Evolutionary conservation across 2,888 invertebrate genomes (phyloP).

Genomic region (Caenorhabditis angaria): DNA sequence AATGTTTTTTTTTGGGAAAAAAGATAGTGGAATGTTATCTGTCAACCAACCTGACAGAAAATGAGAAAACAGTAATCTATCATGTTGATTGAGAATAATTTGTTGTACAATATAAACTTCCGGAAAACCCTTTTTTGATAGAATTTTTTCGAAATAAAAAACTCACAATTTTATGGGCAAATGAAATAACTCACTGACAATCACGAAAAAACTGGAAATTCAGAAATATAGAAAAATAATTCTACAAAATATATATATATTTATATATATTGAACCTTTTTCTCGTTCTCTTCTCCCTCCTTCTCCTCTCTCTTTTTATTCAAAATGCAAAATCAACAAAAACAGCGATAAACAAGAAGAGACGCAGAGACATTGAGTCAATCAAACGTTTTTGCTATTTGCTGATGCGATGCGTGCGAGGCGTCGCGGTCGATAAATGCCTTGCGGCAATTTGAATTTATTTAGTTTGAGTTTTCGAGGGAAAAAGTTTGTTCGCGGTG

Average conservation of each 20-base stretch:
- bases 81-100: too few relatives aligned
- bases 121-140: too few relatives aligned
- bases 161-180: too few relatives aligned
- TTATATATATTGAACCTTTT: conserved; percentile 12
- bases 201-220: neutral
- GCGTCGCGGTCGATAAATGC: conserved; percentile 32
- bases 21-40: too few relatives aligned
- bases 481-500: too few relatives aligned
- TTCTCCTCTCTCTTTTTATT: conserved; percentile 8
- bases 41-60: too few relatives aligned
- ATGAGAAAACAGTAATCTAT: too few relatives aligned
- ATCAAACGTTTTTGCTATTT: conserved; percentile 14
- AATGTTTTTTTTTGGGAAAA: too few relatives aligned
- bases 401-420: conserved; percentile 27
- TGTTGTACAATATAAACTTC: too few relatives aligned
- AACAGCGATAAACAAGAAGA: neutral
- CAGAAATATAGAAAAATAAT: conserved; percentile 1
- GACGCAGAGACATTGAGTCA: neutral
- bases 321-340: neutral
- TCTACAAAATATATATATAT: conserved; percentile 14
- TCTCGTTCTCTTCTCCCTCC: conserved; percentile 13
- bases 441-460: conserved; percentile 26
- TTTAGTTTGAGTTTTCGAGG: neutral
- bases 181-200: too few relatives aligned
- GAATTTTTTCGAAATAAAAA: too few relatives aligned